Percentiles rank a stretch among this genome's conserved stretches.
phyloP scores from a whole-genome alignment of 2,797 vertebrate species.

The Scleropages formosus region DNA sequence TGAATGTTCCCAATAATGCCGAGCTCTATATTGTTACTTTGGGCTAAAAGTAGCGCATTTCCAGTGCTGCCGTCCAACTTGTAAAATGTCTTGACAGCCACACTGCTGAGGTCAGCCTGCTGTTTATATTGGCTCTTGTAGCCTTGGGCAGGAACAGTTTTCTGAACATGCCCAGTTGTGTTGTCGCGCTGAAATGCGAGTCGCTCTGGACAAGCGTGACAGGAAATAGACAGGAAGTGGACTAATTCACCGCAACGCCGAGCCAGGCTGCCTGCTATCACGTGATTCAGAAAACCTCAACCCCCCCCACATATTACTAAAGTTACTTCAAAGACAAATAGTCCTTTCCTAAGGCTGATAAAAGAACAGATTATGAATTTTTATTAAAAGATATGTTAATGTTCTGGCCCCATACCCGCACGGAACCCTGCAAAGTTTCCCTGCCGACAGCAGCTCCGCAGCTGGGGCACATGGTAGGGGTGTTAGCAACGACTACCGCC shows the following conservation, averaged over 20 bases:
- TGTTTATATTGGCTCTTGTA: slow-evolving; percentile 11
- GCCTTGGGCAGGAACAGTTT: slow-evolving; percentile 3
- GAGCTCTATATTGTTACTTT: background rate
- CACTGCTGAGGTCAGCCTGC: slow-evolving; percentile 8
- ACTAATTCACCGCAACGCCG: background rate
- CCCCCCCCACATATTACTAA: background rate
- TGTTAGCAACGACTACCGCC: too few relatives aligned
- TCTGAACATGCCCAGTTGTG: slow-evolving; percentile 13
- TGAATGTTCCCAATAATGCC: too few relatives aligned
- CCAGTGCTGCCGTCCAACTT: slow-evolving; percentile 9
- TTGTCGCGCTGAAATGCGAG: slow-evolving; percentile 4
- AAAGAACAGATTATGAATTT: background rate
- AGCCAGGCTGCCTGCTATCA: background rate
- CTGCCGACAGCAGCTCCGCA: background rate
- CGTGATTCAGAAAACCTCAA: too few relatives aligned
- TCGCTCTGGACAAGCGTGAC: background rate
- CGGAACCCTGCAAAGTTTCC: too few relatives aligned
- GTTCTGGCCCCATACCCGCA: background rate
- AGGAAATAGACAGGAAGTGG: slow-evolving; percentile 4
- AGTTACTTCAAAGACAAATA: background rate
- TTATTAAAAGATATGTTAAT: background rate
- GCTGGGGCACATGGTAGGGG: too few relatives aligned
- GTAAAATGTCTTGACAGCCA: slow-evolving; percentile 43
- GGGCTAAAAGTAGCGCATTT: slow-evolving; percentile 40
- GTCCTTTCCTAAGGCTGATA: background rate